phyloP scores from a whole-genome alignment of 2,888 invertebrate species.

The Polydrusus cervinus region DNA sequence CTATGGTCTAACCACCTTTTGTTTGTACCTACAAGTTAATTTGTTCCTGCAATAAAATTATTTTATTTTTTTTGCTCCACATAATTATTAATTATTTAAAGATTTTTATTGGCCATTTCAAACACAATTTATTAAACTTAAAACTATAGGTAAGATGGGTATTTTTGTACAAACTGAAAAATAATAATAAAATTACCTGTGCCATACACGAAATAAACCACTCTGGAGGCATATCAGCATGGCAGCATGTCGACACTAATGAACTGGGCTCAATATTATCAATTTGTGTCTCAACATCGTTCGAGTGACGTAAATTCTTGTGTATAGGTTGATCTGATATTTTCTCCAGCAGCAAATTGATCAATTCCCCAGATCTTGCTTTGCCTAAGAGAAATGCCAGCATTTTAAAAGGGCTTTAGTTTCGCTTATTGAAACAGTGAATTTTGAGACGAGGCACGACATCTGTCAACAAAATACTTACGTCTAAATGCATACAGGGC shows the following conservation, averaged over 20 bases:
- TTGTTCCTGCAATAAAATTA: too few relatives aligned
- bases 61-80: too few relatives aligned
- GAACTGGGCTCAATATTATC: conserved; percentile 56
- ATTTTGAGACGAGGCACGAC: too few relatives aligned
- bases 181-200: too few relatives aligned
- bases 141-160: too few relatives aligned
- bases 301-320: conserved; percentile 49
- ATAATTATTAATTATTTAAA: too few relatives aligned
- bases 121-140: too few relatives aligned
- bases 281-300: conserved; percentile 63
- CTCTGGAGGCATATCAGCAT: conserved; percentile 59
- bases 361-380: conserved; percentile 67
- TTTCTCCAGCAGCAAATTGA: conserved; percentile 67
- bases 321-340: conserved; percentile 56
- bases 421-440: too few relatives aligned
- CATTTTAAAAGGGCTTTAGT: not conserved
- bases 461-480: conserved; percentile 16
- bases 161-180: too few relatives aligned
- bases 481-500: conserved; percentile 69
- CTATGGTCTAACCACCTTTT: too few relatives aligned
- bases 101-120: too few relatives aligned
- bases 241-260: conserved; percentile 55
- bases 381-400: conserved; percentile 49
- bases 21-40: too few relatives aligned
- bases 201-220: conserved; percentile 62